phyloP scores from a whole-genome alignment of 2,797 vertebrate genomes.

The Parauchenoglanis ngamensis region DNA sequence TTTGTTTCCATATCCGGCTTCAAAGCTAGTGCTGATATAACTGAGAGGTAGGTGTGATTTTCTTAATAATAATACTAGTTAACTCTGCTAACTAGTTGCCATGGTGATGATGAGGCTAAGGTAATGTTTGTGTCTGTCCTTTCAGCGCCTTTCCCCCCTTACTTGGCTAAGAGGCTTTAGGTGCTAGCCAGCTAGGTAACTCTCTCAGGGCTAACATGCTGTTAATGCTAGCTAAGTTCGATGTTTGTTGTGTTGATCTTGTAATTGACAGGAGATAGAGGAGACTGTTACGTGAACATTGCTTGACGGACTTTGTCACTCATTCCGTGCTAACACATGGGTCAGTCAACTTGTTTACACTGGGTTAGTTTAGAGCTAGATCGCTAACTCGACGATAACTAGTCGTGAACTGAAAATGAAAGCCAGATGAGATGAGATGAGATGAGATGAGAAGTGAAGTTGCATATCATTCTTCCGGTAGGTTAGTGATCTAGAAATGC shows the following conservation, averaged over 20 bases:
- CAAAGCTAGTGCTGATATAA: conserved; percentile 51
- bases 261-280: background rate
- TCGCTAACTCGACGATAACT: background rate
- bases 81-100: background rate
- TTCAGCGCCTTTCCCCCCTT: no score
- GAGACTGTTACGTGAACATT: no score
- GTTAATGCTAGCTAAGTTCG: conserved; percentile 7
- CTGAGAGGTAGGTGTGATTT: conserved; percentile 49
- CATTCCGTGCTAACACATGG: background rate
- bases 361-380: background rate
- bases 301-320: background rate
- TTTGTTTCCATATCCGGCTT: conserved; percentile 73
- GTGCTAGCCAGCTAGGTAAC: conserved; percentile 21
- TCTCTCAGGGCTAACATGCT: conserved; percentile 2
- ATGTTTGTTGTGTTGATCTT: background rate
- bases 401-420: background rate
- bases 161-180: conserved; percentile 35
- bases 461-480: background rate
- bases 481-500: background rate
- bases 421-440: background rate
- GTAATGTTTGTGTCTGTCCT: background rate
- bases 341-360: background rate
- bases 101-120: background rate
- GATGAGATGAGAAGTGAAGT: background rate
- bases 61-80: background rate